Base-by-base conservation (phyloP, 2,888 invertebrate species). In the Elegia similella region DNA sequence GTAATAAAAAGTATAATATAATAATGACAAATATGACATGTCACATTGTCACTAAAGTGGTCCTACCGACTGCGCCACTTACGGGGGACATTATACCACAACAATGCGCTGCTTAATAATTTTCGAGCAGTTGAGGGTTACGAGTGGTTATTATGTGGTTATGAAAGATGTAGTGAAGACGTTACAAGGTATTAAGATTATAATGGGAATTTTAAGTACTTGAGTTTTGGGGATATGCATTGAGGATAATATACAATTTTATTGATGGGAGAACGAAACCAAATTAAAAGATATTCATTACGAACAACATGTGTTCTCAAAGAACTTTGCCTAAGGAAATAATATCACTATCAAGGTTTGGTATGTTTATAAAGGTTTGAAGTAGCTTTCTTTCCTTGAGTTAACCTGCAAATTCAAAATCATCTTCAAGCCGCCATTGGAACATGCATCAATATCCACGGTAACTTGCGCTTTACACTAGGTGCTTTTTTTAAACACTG, bases 1-100 rank as follows among this genome's bases (percentile, higher is more conserved):
- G 48, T 32, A n/a, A 32, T 48, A 30, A 50, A 50, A 34, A n/a
- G 7, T 38, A 42, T 43, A 58, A 55, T 56, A 34, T 30, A 23
- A 12, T 12, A 3, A n/a, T 75, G 73, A 72, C 72, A 73, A 80
- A 76, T 83, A 84, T 86, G 87, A 83, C 83, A 76, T 67, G 73
- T 78, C 62, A 62, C 66, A 84, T 86, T 87, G 80, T 83, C 62
- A 69, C 61, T 75, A 65, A 82, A 88, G 89, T 87, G 84, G 82
- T 76, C 73, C 71, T 73, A 73, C 74, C 79, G 72, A 74, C 66
- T 65, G 68, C 68, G 67, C 60, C 75, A 79, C 81, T 84, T 70
- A 16, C 17, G 16, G 12, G 50, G 34, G 13, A 34, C 8, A 50
- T 17, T 17, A 50, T 50, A 13, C 34, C 50, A 34, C 50, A 50